Conservation (phyloP, 1,140 invertebrate genomes). For the Bombus picipes region DNA sequence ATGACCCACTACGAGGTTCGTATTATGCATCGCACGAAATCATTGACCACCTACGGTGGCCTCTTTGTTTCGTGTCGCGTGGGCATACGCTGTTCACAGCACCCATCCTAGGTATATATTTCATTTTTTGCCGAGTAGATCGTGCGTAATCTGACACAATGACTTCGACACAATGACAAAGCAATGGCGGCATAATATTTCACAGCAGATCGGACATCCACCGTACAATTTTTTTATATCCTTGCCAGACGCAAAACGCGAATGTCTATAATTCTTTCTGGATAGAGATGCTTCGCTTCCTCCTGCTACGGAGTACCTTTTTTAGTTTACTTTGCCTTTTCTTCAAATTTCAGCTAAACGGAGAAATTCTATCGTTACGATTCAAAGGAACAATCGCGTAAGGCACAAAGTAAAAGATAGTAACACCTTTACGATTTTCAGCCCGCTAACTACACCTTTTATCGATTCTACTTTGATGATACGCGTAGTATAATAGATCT, state of each 20-base stretch:
- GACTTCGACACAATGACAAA: background rate
- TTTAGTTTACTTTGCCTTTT: background rate
- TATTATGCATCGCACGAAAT: background rate
- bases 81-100: background rate
- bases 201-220: background rate
- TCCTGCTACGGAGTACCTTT: too few relatives aligned
- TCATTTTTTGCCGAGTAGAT: background rate
- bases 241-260: too few relatives aligned
- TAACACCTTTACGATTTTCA: too few relatives aligned
- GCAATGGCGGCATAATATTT: background rate
- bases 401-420: too few relatives aligned
- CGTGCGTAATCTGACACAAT: background rate
- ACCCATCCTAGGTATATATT: background rate
- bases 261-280: too few relatives aligned
- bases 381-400: background rate
- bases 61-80: constrained; percentile 5
- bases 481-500: too few relatives aligned
- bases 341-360: too few relatives aligned
- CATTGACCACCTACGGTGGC: background rate
- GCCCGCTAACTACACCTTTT: too few relatives aligned
- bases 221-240: background rate
- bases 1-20: background rate
- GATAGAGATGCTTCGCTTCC: too few relatives aligned
- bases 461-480: too few relatives aligned
- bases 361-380: background rate